A percentile compares a stretch with the other conserved stretches of the same genome.
Evolutionary conservation across 2,888 invertebrate genomes (phyloP).

Genomic region (Lasioglossum zephyrum): DNA sequence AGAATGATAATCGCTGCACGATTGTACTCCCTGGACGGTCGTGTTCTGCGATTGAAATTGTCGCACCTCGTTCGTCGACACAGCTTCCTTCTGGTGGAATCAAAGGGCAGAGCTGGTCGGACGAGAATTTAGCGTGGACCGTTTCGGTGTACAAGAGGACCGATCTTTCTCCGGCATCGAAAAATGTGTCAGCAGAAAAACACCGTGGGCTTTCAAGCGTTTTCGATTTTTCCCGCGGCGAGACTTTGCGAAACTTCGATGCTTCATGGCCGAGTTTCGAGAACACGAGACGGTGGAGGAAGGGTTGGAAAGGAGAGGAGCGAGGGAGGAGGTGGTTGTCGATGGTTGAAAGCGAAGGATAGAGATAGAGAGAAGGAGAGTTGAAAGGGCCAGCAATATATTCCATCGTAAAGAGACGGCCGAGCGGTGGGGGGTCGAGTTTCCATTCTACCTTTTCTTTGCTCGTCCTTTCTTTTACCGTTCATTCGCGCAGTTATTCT

Average conservation of each 20-base stretch:
- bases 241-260: conserved; percentile 60
- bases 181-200: conserved; percentile 57
- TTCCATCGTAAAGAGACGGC: conserved; percentile 54
- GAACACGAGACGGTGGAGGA: not conserved
- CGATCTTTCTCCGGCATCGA: conserved; percentile 28
- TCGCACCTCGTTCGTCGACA: not conserved
- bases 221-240: conserved; percentile 61
- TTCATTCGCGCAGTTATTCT: conserved; percentile 40
- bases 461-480: conserved; percentile 17
- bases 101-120: not conserved
- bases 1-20: not conserved
- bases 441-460: conserved; percentile 33
- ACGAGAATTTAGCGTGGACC: conserved; percentile 22
- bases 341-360: conserved; percentile 25
- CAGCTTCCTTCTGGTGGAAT: not conserved
- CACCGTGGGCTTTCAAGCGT: conserved; percentile 44
- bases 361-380: conserved; percentile 4
- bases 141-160: conserved; percentile 15
- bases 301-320: conserved; percentile 8
- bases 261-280: conserved; percentile 62
- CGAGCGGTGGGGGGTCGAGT: not conserved
- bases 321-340: conserved; percentile 22
- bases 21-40: not conserved
- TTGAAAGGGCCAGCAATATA: conserved; percentile 59
- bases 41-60: not conserved